Conservation (phyloP, 2,797 vertebrate genomes). For the Lindbergichthys nudifrons region DNA sequence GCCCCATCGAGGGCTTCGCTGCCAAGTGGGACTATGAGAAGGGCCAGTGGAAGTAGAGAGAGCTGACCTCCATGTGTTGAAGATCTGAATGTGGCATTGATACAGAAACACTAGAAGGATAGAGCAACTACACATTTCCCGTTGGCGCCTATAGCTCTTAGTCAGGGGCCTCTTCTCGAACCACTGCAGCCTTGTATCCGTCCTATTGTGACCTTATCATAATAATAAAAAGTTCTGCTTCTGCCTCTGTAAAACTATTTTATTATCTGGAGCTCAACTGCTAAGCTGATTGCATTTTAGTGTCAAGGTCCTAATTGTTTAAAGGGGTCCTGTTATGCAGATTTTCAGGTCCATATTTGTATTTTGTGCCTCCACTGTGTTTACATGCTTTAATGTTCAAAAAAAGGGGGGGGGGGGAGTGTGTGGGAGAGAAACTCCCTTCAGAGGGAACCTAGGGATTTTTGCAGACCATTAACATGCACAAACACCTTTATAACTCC, state of each 20-base stretch:
- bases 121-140: not conserved
- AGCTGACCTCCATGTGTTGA: not conserved
- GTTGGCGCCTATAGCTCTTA: not conserved
- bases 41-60: slow-evolving; percentile 88
- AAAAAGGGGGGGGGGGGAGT: too few species aligned
- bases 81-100: not conserved
- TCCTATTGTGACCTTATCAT: slow-evolving; percentile 32
- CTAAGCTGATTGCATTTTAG: not conserved
- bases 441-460: too few species aligned
- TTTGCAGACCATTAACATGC: too few species aligned
- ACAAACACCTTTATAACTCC: too few species aligned
- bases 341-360: too few species aligned
- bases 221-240: slow-evolving; percentile 34
- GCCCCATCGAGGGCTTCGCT: slow-evolving; percentile 85
- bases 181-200: slow-evolving; percentile 24
- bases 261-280: not conserved
- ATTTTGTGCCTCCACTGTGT: too few species aligned
- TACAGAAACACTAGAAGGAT: slow-evolving; percentile 20
- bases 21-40: slow-evolving; percentile 90
- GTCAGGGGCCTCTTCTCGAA: slow-evolving; percentile 6
- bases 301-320: too few species aligned
- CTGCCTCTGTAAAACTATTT: slow-evolving; percentile 3
- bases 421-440: too few species aligned
- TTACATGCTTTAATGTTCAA: too few species aligned
- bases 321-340: too few species aligned